These are phyloP conservation scores for Albula glossodonta DNA, from an alignment of 2,113 vertebrate genomes.

Conservation along the genomic window DNA sequence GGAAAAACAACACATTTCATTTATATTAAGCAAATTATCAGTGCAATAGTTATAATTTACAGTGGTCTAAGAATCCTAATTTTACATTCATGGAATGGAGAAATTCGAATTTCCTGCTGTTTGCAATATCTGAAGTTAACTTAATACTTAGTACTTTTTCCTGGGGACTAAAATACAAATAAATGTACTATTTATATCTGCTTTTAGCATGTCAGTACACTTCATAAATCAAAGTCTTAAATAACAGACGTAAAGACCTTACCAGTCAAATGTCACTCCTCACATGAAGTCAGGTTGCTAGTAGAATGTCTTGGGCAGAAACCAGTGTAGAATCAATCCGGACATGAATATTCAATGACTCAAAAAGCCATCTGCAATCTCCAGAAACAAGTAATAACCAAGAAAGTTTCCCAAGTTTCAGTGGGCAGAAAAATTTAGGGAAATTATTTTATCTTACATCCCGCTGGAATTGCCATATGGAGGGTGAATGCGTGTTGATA, in stretches of 20 bases:
- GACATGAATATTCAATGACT: not conserved
- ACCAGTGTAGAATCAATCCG: not conserved
- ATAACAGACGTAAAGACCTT: not conserved
- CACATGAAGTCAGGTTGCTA: not conserved
- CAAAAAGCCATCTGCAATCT: not conserved
- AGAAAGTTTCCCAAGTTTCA: not conserved
- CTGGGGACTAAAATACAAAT: not conserved
- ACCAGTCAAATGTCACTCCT: not conserved
- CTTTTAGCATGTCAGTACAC: not conserved
- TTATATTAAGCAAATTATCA: too few relatives aligned
- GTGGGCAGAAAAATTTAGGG: too few relatives aligned
- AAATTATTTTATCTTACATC: too few relatives aligned
- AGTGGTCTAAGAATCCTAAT: too few relatives aligned
- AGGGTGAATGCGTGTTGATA: too few relatives aligned
- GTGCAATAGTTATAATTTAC: not conserved
- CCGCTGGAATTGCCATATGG: too few relatives aligned
- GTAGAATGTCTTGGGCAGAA: not conserved
- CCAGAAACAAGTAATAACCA: not conserved
- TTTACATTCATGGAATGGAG: not conserved
- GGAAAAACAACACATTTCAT: too few relatives aligned
- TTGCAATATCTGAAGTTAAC: not conserved
- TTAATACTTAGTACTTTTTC: not conserved
- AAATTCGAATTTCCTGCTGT: not conserved
- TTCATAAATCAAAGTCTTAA: not conserved
- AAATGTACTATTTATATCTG: not conserved